These are phyloP conservation scores for Harpagoxenus sublaevis DNA, from an alignment of 2,888 invertebrate genomes.

Conservation along the genomic window DNA sequence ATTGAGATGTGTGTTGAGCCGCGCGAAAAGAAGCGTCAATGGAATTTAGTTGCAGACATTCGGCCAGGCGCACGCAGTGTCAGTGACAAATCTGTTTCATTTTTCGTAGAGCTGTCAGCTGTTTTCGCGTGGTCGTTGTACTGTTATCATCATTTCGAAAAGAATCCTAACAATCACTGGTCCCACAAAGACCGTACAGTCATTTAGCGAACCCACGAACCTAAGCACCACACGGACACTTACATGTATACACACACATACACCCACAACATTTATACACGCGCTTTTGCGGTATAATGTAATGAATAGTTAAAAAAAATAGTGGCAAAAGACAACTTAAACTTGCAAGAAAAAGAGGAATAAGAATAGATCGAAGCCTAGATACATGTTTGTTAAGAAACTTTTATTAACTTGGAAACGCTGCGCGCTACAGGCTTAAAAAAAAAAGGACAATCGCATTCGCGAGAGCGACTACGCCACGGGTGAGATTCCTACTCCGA, in stretches of 20 bases:
- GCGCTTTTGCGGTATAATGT: not conserved
- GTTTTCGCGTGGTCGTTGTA: conserved; percentile 48
- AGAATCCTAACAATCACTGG: conserved; percentile 62
- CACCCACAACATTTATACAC: not conserved
- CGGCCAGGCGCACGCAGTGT: not conserved
- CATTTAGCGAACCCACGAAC: not conserved
- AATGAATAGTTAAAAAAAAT: not conserved
- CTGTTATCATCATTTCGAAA: conserved; percentile 58
- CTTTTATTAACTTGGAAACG: not conserved
- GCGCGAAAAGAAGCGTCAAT: not conserved
- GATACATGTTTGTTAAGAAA: not conserved
- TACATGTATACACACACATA: too few relatives aligned
- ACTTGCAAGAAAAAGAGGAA: too few relatives aligned
- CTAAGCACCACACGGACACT: not conserved
- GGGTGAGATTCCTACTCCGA: conserved; percentile 41
- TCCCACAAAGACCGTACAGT: not conserved
- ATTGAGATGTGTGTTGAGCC: not conserved
- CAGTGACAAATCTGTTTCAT: conserved; percentile 39
- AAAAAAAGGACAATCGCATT: conserved; percentile 61
- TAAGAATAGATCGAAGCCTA: not conserved
- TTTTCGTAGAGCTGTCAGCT: not conserved
- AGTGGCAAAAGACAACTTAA: not conserved
- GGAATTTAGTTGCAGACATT: not conserved
- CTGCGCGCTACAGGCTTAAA: not conserved
- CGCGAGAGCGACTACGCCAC: conserved; percentile 50